Evolutionary conservation across 2,888 invertebrate genomes (phyloP), one percentile per base, ranked within the genome.

Genomic region (Nycteola revayana): DNA sequence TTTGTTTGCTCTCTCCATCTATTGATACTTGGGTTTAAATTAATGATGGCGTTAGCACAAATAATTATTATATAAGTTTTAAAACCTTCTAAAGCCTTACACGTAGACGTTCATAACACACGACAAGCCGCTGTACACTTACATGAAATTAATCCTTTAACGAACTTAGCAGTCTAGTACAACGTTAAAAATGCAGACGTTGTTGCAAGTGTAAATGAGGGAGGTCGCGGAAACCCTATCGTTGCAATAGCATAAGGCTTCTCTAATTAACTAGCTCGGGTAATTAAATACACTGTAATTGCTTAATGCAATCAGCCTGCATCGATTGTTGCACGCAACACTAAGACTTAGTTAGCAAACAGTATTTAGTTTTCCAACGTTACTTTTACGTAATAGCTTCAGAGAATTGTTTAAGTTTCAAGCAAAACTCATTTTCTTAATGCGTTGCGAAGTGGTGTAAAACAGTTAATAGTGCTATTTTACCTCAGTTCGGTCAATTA

Each of bases 231-330:
- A 86, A 87, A 72, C 87, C 87, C 64, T 81, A 78, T 45, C 57
- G 52, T 66, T 68, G 69, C 75, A 68, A 59, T 45, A 42, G 56
- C 53, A 38, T 78, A 75, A 25, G 79, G 87, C 78, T 86, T 87
- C 87, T 58, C 68, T 85, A 87, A 86, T 87, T 86, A 86, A 83
- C 84, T 70, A 64, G 68, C 66, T 59, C 41, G 66, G 60, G 76
- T 86, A 85, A 87, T 87, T 86, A 87, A 83, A 84, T 86, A 84
- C 81, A 66, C 58, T 72, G 73, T 84, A 80, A 86, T 84, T 86
- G 82, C 74, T 80, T 83, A 82, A 83, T 83, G 79, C 81, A 83
- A 78, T 78, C 81, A 79, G 70, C 63, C 54, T 58, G 53, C 47
- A 51, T 46, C 49, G 50, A 44, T 52, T 45, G 36, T 53, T 46